Conservation (phyloP, 2,797 vertebrate species). For the Enteromius unitaeniatus region DNA sequence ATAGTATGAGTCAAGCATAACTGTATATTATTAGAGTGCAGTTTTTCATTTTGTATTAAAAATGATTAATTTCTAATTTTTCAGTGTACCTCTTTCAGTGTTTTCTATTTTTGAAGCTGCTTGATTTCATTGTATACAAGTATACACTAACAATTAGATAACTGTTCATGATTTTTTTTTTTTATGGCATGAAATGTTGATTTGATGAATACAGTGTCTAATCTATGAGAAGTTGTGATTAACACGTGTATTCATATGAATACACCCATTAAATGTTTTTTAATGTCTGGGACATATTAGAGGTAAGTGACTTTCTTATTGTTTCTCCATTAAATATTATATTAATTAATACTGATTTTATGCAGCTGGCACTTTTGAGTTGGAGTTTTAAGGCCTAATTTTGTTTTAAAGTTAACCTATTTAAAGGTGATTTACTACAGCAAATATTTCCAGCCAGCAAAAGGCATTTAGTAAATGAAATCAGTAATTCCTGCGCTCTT, state of each 20-base stretch:
- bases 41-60: constrained; percentile 35
- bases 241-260: background rate
- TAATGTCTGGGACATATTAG: background rate
- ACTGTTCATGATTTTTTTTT: background rate
- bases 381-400: background rate
- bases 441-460: background rate
- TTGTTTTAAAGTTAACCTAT: background rate
- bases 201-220: background rate
- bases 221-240: background rate
- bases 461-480: background rate
- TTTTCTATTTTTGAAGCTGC: background rate
- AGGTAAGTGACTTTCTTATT: background rate
- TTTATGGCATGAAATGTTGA: background rate
- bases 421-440: background rate
- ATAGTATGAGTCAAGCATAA: background rate
- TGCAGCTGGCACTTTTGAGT: background rate
- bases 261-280: background rate
- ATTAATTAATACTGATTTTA: background rate
- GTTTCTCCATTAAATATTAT: background rate
- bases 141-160: background rate
- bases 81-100: background rate
- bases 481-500: background rate
- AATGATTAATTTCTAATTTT: constrained; percentile 4
- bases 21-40: constrained; percentile 14
- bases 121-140: background rate